phyloP scores from a whole-genome alignment of 1,140 invertebrate species.

The Bradysia coprophila region DNA sequence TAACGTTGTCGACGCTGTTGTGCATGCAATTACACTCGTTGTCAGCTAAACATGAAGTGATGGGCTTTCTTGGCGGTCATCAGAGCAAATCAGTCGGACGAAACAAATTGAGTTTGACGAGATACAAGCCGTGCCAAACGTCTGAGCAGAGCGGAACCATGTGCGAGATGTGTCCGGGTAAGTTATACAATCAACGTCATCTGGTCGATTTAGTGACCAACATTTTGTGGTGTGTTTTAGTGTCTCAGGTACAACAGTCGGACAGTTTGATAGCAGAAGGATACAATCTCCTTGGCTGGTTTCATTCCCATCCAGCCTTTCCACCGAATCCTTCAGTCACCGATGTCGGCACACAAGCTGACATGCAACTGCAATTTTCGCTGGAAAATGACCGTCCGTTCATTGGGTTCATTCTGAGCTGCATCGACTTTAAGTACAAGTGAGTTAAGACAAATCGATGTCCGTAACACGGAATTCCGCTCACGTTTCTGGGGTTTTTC shows the following conservation, averaged over 20 bases:
- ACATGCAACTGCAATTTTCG: conserved; percentile 27
- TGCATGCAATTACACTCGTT: conserved; percentile 52
- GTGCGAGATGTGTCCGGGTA: conserved; percentile 61
- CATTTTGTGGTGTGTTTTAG: conserved; percentile 11
- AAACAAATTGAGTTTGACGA: conserved; percentile 23
- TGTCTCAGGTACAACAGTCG: conserved; percentile 34
- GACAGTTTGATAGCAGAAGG: conserved; percentile 27
- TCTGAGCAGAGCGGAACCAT: conserved; percentile 36
- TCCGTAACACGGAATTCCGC: background rate
- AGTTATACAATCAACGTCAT: conserved; percentile 1
- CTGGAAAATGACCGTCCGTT: conserved; percentile 25
- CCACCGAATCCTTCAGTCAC: conserved; percentile 36
- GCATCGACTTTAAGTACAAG: conserved; percentile 14
- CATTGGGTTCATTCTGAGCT: conserved; percentile 36
- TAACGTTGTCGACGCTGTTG: conserved; percentile 36
- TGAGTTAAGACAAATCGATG: background rate
- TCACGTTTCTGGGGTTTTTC: conserved; percentile 6
- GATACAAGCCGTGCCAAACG: conserved; percentile 35
- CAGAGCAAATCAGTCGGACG: conserved; percentile 11
- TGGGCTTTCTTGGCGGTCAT: conserved; percentile 46
- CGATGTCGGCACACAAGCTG: conserved; percentile 37
- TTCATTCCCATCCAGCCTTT: conserved; percentile 46
- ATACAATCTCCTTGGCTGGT: conserved; percentile 38
- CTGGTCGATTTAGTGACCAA: background rate
- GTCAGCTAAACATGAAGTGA: conserved; percentile 43